Conservation (phyloP, 1,140 invertebrate genomes). For the Drosophila orosa region DNA sequence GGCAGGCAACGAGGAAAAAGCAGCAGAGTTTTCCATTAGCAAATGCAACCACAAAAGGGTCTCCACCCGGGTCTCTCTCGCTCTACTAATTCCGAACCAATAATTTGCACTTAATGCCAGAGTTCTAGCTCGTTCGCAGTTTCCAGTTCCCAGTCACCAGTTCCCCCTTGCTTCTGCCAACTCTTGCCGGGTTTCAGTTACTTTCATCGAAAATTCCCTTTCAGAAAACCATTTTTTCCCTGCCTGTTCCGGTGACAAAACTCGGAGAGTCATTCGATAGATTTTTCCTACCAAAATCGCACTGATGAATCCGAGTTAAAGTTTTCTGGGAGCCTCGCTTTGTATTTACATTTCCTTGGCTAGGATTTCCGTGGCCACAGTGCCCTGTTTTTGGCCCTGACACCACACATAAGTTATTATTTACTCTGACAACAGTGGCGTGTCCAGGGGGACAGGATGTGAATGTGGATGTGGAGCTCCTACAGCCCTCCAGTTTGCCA, state of each 20-base stretch:
- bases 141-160: neutral
- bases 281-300: conserved; percentile 1
- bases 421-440: conserved; percentile 65
- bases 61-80: conserved; percentile 42
- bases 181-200: conserved; percentile 51
- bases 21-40: conserved; percentile 67
- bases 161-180: neutral
- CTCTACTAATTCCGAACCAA: conserved; percentile 74
- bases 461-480: conserved; percentile 31
- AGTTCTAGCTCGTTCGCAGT: conserved; percentile 32
- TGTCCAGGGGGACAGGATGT: conserved; percentile 11
- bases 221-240: conserved; percentile 53
- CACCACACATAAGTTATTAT: conserved; percentile 80
- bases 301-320: conserved; percentile 10
- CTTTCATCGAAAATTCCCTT: conserved; percentile 73
- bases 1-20: conserved; percentile 19
- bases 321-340: neutral
- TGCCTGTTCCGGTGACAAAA: conserved; percentile 31
- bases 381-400: conserved; percentile 48
- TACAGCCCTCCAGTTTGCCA: conserved; percentile 68
- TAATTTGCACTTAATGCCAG: conserved; percentile 75
- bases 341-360: conserved; percentile 41
- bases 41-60: conserved; percentile 76
- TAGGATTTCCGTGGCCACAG: conserved; percentile 67
- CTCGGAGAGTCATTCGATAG: conserved; percentile 5